Evolutionary conservation across 2,113 vertebrate species (phyloP).

Genomic region (Tyto alba): DNA sequence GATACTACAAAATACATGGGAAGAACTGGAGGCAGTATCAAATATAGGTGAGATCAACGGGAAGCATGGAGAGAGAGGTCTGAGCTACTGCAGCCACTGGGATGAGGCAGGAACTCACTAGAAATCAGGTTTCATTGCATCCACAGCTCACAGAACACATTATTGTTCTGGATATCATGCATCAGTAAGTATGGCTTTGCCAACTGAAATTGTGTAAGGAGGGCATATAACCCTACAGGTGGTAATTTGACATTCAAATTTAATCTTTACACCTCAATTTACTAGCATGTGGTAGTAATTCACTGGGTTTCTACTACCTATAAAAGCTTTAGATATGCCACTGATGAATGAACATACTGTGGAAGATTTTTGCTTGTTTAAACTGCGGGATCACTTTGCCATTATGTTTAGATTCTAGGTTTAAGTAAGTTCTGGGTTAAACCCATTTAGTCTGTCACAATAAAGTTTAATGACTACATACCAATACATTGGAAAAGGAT

Average conservation of each 20-base stretch:
- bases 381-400: neutral
- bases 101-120: neutral
- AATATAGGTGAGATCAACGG: neutral
- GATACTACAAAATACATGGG: neutral
- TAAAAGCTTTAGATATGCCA: neutral
- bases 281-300: neutral
- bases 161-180: neutral
- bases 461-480: neutral
- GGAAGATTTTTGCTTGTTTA: neutral
- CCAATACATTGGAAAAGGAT: neutral
- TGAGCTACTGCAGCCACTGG: neutral
- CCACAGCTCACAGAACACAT: neutral
- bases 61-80: neutral
- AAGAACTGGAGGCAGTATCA: neutral
- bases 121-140: neutral
- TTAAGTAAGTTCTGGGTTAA: conserved; percentile 10
- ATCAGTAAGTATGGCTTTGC: neutral
- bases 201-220: neutral
- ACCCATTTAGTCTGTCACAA: neutral
- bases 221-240: neutral
- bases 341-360: neutral
- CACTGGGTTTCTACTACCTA: neutral
- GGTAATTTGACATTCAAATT: conserved; percentile 17
- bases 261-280: conserved; percentile 31
- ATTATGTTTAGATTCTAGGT: neutral